Percentiles rank a stretch among this genome's conserved stretches.
Evolutionary conservation across 1,140 invertebrate genomes (phyloP).

Genomic region (Microplitis mediator): DNA sequence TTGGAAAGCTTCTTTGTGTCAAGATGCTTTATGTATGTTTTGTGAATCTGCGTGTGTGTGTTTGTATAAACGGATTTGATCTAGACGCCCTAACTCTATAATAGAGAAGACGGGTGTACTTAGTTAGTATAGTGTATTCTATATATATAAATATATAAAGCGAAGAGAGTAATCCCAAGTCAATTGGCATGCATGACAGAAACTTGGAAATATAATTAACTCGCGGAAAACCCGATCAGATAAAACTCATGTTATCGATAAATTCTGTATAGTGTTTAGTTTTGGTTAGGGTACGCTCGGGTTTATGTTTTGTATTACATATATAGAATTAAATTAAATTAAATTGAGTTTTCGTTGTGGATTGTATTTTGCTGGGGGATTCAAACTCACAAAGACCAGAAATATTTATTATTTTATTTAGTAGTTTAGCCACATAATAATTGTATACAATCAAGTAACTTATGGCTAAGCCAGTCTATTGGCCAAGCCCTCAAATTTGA

Average conservation of each 20-base stretch:
- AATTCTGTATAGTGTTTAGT: neutral
- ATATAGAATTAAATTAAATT: no score
- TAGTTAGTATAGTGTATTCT: neutral
- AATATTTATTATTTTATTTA: no score
- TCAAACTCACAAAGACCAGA: no score
- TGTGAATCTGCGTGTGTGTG: neutral
- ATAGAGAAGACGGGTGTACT: neutral
- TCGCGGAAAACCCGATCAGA: conserved; percentile 26
- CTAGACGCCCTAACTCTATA: neutral
- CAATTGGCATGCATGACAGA: conserved; percentile 27
- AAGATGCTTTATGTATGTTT: neutral
- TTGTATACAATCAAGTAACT: no score
- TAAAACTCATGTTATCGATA: conserved; percentile 7
- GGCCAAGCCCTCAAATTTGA: no score
- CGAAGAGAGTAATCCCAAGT: neutral
- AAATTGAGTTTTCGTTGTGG: no score
- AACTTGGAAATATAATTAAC: conserved; percentile 29
- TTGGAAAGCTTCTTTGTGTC: neutral
- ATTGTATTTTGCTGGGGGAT: no score
- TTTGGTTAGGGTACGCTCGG: neutral
- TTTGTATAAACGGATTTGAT: neutral
- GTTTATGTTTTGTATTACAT: no score
- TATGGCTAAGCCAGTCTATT: no score
- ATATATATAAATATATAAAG: neutral
- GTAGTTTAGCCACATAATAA: no score